Base-by-base conservation (phyloP, 2,113 vertebrate species). In the Kryptolebias marmoratus region DNA sequence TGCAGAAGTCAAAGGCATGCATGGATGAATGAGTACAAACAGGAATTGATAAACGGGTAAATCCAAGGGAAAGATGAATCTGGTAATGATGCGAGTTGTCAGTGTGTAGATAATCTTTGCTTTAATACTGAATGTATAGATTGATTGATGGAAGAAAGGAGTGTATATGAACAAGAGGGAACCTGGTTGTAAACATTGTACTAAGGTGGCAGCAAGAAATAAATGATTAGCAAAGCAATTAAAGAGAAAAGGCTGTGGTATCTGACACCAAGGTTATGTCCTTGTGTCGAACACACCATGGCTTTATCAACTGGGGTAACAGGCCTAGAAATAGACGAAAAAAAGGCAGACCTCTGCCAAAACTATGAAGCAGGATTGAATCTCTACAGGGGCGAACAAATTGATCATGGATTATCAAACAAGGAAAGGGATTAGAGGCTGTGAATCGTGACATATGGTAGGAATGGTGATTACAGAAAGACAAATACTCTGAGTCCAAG, bases 221-320 rank as follows among this genome's bases (percentile, higher is more conserved):
- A 16, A 75, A 52, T 32, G 66, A 86, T 79, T 45, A 52, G 54
- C n/a, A 65, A 73, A 54, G 55, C 57, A 73, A 70, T 55, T 10
- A 58, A 69, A 71, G 56, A 47, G 64, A 60, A 36, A 63, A 68
- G 59, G 22, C 61, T 45, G 44, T 28, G 32, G 57, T 65, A 28
- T 80, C 63, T 85, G 71, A 87, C 76, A 69, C 27, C 64, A 73
- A 81, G 83, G 83, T 79, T 71, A 55, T 81, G 86, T 81, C 81
- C 75, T 81, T 16, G 49, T 84, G 77, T 75, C 71, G 54, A 82
- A 68, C 75, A 81, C 22, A 53, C 70, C 56, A 31, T 55, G 49
- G 59, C 58, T 81, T 79, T 80, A 52, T 70, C 75, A 80, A 71
- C n/a, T 44, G 45, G 52, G 36, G 48, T 56, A 66, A 47, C 14